A percentile compares a stretch with the other conserved stretches of the same genome.
phyloP scores from a whole-genome alignment of 1,140 invertebrate species.

The Stratiolaelaps scimitus region DNA sequence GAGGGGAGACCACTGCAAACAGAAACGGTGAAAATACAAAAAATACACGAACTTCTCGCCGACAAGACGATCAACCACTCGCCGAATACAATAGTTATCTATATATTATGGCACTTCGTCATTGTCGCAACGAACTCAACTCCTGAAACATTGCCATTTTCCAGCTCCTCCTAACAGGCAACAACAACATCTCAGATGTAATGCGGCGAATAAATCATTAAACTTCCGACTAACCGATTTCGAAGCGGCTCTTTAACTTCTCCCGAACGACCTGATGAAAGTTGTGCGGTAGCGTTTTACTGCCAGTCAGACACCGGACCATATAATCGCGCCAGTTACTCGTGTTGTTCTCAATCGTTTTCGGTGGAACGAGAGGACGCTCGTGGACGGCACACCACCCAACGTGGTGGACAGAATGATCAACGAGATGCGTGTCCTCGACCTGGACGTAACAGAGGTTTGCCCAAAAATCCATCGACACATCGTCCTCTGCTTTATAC shows the following conservation, averaged over 20 bases:
- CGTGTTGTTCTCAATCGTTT: slow-evolving; percentile 67
- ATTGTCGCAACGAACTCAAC: background rate
- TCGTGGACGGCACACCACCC: slow-evolving; percentile 92
- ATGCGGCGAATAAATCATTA: no score
- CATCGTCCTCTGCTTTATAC: slow-evolving; percentile 49
- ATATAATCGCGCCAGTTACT: slow-evolving; percentile 91
- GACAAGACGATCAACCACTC: no score
- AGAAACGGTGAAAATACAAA: no score
- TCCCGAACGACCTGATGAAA: slow-evolving; percentile 51
- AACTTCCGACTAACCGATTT: background rate
- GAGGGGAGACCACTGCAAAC: no score
- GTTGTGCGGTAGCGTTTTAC: slow-evolving; percentile 75
- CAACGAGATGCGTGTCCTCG: slow-evolving; percentile 51
- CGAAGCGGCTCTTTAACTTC: slow-evolving; percentile 19
- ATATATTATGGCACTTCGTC: no score
- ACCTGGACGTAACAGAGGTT: slow-evolving; percentile 55
- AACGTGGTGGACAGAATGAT: slow-evolving; percentile 63
- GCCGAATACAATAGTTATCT: no score
- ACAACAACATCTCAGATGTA: no score
- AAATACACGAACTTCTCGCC: no score
- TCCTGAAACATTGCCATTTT: background rate
- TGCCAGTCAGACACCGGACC: slow-evolving; percentile 75
- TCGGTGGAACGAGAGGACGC: slow-evolving; percentile 82
- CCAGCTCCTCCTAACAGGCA: no score
- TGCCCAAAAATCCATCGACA: slow-evolving; percentile 84